Percentiles rank a stretch among this genome's conserved stretches.
These are phyloP conservation scores for Adoxophyes honmai DNA, from an alignment of 1,140 invertebrate species.

Conservation along the genomic window DNA sequence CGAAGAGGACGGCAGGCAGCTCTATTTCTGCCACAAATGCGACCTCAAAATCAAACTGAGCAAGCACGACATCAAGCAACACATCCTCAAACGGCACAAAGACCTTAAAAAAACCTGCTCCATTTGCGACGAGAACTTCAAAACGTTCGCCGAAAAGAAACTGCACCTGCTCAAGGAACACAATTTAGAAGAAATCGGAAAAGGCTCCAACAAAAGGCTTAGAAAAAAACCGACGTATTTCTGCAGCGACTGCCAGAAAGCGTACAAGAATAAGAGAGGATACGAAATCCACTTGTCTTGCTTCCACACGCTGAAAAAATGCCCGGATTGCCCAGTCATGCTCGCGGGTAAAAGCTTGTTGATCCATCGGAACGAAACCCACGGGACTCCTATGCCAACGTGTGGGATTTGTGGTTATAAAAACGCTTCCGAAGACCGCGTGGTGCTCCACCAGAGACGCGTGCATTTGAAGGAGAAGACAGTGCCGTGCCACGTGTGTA, in stretches of 20 bases:
- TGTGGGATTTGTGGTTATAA: conserved; percentile 20
- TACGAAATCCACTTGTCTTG: neutral
- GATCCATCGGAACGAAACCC: conserved; percentile 11
- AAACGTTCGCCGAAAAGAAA: neutral
- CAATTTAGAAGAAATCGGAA: neutral
- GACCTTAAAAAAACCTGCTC: neutral
- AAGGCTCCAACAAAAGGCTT: neutral
- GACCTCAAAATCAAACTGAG: neutral
- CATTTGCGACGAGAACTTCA: neutral
- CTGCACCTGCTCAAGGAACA: neutral
- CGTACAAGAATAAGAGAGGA: neutral
- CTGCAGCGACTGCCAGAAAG: conserved; percentile 11
- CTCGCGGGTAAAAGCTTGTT: neutral
- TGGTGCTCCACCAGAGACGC: conserved; percentile 12
- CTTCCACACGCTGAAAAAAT: conserved; percentile 1
- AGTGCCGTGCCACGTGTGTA: neutral
- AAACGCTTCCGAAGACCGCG: neutral
- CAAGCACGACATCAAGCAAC: neutral
- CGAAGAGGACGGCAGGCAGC: neutral
- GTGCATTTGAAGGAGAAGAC: conserved; percentile 20
- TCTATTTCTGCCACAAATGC: conserved; percentile 15
- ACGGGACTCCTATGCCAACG: conserved; percentile 10
- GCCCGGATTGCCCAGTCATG: neutral
- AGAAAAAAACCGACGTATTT: neutral
- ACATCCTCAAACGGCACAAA: neutral